Evolutionary conservation across 2,888 invertebrate species (phyloP), one percentile per base, ranked within the genome.

Genomic region (Scaptodrosophila latifasciaeformis): DNA sequence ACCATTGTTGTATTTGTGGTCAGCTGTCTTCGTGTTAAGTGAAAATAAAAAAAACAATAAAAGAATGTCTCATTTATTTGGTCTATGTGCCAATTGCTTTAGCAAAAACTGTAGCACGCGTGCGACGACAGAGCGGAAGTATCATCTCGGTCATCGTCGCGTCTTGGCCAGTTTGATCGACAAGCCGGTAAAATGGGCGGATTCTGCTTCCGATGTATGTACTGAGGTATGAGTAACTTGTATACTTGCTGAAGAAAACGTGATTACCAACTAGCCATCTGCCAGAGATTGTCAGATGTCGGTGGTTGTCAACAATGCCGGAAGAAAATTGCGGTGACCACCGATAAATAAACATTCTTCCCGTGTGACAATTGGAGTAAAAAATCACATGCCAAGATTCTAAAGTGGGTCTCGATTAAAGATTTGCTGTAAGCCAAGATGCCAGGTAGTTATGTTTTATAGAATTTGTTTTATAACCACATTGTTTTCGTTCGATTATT

Each of bases 191-290:
- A n/a, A n/a, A n/a, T n/a, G n/a, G 24, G 4, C 24, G 24, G 24
- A 3, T 24, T 24, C 24, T 13, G 55, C 55, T 65, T 65, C 65
- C 65, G 65, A 49, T 65, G 50, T 39, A 34, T 27, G 12, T 18
- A 15, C 15, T 7, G 19, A 2, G 34, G 35, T 50, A 54, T 65
- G 65, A 65, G 54, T 65, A 65, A 65, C 35, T 47, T n/a, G 46
- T 44, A 31, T 30, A 40, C 18, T 62, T 24, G 24, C 7, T 15
- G 1, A 3, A 24, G 12, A 10, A 15, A 31, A 66, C 65, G 65
- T 65, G 65, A 65, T 65, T 59, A 7, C 24, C n/a, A n/a, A n/a
- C n/a, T n/a, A n/a, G n/a, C n/a, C n/a, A n/a, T n/a, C n/a, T n/a
- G n/a, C n/a, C n/a, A n/a, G n/a, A n/a, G n/a, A n/a, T n/a, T n/a